Evolutionary conservation across 37 sponge, comb jelly and placozoan species (phyloP), one percentile per base, ranked within the genome.

Genomic region (Aplysina aerophoba): DNA sequence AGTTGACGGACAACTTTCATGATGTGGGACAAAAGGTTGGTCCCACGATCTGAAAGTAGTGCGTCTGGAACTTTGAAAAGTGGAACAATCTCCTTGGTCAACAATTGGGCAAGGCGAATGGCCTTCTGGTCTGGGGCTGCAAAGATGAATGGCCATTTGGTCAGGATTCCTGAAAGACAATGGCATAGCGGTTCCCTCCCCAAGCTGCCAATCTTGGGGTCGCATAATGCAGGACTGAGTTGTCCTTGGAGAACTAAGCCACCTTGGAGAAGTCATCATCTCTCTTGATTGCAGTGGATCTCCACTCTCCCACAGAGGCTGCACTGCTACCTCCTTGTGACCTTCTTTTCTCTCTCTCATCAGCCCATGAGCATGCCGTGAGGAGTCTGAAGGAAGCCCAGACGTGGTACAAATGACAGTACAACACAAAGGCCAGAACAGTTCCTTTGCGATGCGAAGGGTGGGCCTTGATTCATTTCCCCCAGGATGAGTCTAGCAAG

Each of bases 81-180:
- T 30, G 91, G 87, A 17, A 90, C 65, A 16, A 82, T 59, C 31
- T 90, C 91, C 66, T 86, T 41, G 34, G 24, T 81, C 30, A 86
- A 41, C 4, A 85, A 82, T 6, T 65, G 33, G 50, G 36, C 88
- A 25, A 85, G 62, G 25, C 90, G 50, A n/a, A 25, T 0, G n/a
- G 87, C 69, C 84, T 90, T 90, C 86, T 89, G 90, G 57, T 90
- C 90, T 12, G 86, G 86, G 1, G 81, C 40, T 22, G 87, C 71
- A 65, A 75, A 90, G 15, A 86, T 69, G 6, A 89, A 33, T 22
- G 91, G 91, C 87, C 87, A 90, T 68, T 90, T 90, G 3, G 87
- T 74, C 14, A 86, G 66, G 35, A 86, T 57, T 90, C 91, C 68
- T 90, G 91, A 34, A 90, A 90, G 8, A 90, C 83, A 15, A 86